Percentiles rank a stretch among this genome's conserved stretches.
Evolutionary conservation across 2,888 invertebrate species (phyloP).

Genomic region (Griposia aprilina): DNA sequence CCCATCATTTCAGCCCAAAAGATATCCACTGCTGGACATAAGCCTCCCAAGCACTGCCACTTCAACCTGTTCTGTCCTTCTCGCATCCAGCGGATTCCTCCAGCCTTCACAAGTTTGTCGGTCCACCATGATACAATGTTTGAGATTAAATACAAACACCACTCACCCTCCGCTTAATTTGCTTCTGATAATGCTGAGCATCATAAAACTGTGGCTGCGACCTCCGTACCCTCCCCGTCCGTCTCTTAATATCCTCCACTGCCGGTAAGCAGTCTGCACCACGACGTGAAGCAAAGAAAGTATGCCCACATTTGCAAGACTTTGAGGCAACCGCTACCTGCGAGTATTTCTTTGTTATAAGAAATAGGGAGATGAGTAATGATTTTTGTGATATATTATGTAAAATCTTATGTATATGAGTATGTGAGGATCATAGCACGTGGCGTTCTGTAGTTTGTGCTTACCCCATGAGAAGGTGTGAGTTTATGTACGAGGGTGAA

Average conservation of each 20-base stretch:
- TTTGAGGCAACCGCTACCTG: constrained; percentile 96
- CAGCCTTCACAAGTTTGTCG: no score
- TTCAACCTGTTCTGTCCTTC: no score
- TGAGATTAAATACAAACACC: background rate
- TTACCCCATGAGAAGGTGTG: no score
- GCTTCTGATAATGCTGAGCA: constrained; percentile 94
- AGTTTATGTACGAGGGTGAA: no score
- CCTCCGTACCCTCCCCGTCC: constrained; percentile 94
- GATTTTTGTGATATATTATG: constrained; percentile 9
- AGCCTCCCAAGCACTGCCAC: no score
- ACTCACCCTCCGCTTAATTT: constrained; percentile 91
- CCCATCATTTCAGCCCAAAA: no score
- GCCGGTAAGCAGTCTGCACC: constrained; percentile 88
- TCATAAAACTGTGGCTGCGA: constrained; percentile 96
- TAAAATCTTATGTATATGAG: no score
- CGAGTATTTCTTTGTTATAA: constrained; percentile 36
- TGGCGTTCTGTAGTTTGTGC: no score
- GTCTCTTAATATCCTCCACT: constrained; percentile 87
- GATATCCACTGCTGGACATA: no score
- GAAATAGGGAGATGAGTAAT: constrained; percentile 13
- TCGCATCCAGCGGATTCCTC: no score
- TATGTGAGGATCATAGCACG: no score
- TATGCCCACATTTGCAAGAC: constrained; percentile 95
- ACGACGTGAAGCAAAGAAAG: constrained; percentile 93
- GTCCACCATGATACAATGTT: background rate